Percentiles rank a stretch among this genome's conserved stretches.
Evolutionary conservation across 2,113 vertebrate genomes (phyloP).

Genomic region (Ophiodon elongatus): DNA sequence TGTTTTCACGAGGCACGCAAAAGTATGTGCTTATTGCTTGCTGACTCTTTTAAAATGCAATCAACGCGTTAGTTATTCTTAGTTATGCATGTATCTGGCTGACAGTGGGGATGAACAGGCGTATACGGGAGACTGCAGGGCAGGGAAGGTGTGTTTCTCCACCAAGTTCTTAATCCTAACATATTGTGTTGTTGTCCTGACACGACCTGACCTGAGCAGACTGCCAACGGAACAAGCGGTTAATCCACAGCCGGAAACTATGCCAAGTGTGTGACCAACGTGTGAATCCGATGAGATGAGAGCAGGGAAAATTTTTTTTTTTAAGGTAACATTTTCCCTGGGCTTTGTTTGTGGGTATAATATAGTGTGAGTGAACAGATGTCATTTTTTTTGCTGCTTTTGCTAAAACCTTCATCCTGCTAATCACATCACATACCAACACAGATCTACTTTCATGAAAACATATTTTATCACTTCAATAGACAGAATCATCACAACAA

Average conservation of each 20-base stretch:
- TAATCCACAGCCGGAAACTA: not conserved
- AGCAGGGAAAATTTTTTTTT: not conserved
- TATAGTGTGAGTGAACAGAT: constrained; percentile 36
- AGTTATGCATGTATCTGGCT: not conserved
- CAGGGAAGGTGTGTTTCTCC: not conserved
- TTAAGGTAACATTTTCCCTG: not conserved
- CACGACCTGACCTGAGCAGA: constrained; percentile 7
- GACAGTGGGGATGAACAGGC: not conserved
- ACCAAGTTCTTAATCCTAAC: not conserved
- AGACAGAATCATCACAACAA: not conserved
- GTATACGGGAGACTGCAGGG: not conserved
- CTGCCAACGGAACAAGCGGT: constrained; percentile 1
- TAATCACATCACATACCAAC: not conserved
- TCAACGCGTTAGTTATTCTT: not conserved
- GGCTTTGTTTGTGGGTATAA: constrained; percentile 4
- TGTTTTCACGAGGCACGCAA: not conserved
- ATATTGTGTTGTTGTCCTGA: not conserved
- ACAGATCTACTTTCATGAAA: not conserved
- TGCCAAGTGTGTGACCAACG: constrained; percentile 17
- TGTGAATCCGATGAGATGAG: constrained; percentile 4
- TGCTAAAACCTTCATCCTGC: not conserved
- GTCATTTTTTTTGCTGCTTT: not conserved
- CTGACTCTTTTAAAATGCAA: not conserved
- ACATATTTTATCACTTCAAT: not conserved
- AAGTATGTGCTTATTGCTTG: not conserved